Base-by-base conservation (phyloP, 2,113 vertebrate species). In the Phylloscopus trochiloides region DNA sequence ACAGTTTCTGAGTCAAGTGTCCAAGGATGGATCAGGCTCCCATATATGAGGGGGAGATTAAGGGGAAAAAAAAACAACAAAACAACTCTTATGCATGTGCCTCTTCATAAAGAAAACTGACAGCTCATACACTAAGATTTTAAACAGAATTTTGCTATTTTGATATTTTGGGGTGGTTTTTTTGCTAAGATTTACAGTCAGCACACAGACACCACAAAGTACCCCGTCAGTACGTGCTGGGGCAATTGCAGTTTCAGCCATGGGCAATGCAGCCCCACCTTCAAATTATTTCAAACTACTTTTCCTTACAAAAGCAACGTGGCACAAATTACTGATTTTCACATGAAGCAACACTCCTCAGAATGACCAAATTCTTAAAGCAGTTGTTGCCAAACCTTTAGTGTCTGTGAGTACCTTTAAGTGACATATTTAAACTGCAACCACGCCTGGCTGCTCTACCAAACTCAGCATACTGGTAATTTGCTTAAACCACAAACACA, bases 331-430 rank as follows among this genome's bases (percentile, higher is more conserved):
- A 94, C 11, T 68, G 72, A 87, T 89, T 80, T 94, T 43, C 80
- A 80, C 86, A 84, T 16, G 71, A 67, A 91, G 43, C 76, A 82
- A 14, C 48, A 79, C 83, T 54, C 40, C 20, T 95, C 75, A 88
- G 84, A 97, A 81, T 72, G 79, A 96, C 62, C 91, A 97, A 76
- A 91, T 45, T 32, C 94, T 76, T 84, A 54, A 90, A 90, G 80
- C 32, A 62, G 71, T 70, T 89, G 83, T 75, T 88, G 57, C 47
- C 79, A 88, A 96, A 96, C 58, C 93, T 93, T 62, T 62, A 85
- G 77, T 36, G 36, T 36, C 83, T 83, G 45, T 92, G 85, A 92
- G 67, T 92, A 95, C 82, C 40, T 40, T 40, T 29, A 83, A 83
- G 68, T 14, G 57, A 78, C 72, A 55, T 47, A 82, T 66, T 79